Percentiles rank a stretch among this genome's conserved stretches.
Conservation (phyloP, 2,113 vertebrate genomes). For the Gallinago undulata region DNA sequence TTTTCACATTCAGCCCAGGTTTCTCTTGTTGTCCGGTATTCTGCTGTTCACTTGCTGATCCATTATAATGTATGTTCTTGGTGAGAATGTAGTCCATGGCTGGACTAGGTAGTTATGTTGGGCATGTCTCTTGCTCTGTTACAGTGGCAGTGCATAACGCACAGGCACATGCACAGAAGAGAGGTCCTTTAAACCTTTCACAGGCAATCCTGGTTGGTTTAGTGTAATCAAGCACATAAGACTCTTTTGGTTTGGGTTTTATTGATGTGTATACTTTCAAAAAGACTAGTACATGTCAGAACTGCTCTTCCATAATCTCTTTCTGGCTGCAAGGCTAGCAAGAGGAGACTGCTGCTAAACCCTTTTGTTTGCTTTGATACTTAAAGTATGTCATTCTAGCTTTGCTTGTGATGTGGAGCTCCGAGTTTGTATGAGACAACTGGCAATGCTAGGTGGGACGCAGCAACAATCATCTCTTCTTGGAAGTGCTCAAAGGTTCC, state of each 20-base stretch:
- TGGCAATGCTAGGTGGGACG: not conserved
- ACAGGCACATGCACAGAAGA: rapidly evolving
- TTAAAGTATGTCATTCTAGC: not conserved
- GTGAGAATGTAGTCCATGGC: not conserved
- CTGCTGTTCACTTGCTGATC: not conserved
- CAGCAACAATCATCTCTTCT: not conserved
- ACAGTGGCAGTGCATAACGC: not conserved
- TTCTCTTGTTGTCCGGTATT: not conserved
- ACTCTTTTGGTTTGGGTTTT: not conserved
- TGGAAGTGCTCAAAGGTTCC: not conserved
- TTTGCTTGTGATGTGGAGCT: not conserved
- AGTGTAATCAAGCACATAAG: not conserved
- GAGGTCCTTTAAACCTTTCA: not conserved
- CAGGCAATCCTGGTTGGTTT: not conserved
- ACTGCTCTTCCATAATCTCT: not conserved
- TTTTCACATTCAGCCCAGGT: not conserved
- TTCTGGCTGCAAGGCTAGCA: not conserved
- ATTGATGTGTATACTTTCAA: not conserved
- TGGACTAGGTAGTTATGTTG: rapidly evolving
- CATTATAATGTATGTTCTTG: not conserved
- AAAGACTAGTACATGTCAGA: not conserved
- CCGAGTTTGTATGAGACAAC: not conserved
- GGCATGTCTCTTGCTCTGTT: not conserved
- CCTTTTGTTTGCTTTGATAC: not conserved
- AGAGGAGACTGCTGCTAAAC: not conserved